Conservation (phyloP, 2,797 vertebrate genomes). For the Anguilla pacifica region DNA sequence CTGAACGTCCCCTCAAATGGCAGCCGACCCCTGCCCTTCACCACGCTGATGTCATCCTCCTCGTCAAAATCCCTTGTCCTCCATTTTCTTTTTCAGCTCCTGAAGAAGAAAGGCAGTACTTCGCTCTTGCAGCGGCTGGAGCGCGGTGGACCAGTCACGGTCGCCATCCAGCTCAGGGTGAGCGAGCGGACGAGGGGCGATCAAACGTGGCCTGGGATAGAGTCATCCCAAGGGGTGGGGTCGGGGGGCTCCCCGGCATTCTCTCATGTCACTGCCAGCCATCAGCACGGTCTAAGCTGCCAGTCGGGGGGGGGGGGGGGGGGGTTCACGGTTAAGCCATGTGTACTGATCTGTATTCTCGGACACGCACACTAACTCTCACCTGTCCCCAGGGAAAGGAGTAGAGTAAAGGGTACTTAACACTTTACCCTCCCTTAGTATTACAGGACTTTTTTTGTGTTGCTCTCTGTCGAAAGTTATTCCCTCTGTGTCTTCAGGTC, state of each 20-base stretch:
- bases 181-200: neutral
- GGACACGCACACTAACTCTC: neutral
- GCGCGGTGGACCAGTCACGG: slow-evolving; percentile 63
- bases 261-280: neutral
- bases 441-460: neutral
- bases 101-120: slow-evolving; percentile 68
- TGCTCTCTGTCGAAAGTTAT: neutral
- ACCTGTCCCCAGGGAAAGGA: neutral
- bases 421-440: neutral
- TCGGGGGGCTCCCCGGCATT: neutral
- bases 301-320: too few species aligned
- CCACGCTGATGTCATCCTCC: neutral
- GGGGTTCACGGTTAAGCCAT: neutral
- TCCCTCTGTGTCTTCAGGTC: neutral
- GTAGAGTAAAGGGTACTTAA: neutral
- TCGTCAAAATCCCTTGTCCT: neutral
- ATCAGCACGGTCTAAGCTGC: neutral
- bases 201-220: neutral
- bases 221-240: neutral
- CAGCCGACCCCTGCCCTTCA: neutral
- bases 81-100: neutral
- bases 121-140: slow-evolving; percentile 72
- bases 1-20: neutral
- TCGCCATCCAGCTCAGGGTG: slow-evolving; percentile 48
- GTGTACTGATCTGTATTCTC: neutral